phyloP scores from a whole-genome alignment of 2,797 vertebrate species.

The Mus caroli region DNA sequence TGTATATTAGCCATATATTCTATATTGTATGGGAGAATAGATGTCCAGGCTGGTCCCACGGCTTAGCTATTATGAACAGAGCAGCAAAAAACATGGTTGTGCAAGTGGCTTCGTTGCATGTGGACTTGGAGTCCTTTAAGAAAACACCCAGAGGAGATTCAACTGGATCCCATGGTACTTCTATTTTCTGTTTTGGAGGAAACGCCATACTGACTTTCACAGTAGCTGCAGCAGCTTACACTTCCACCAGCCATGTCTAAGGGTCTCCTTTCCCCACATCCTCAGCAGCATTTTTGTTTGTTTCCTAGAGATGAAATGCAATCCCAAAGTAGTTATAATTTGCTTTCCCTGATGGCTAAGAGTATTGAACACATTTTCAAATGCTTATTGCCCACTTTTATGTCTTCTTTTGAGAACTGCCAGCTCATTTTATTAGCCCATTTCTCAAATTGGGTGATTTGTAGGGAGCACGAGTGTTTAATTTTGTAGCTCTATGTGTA shows the following conservation, averaged over 20 bases:
- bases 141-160: background rate
- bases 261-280: background rate
- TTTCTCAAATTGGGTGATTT: background rate
- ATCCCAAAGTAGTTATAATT: background rate
- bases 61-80: background rate
- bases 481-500: background rate
- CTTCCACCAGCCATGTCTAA: background rate
- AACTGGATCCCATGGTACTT: background rate
- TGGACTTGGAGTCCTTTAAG: background rate
- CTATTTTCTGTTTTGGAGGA: background rate
- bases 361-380: background rate
- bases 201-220: background rate
- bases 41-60: background rate
- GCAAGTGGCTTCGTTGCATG: background rate
- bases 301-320: background rate
- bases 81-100: background rate
- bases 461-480: background rate
- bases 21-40: background rate
- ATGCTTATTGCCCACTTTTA: background rate
- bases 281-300: background rate
- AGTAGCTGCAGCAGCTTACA: background rate
- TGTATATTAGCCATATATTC: background rate
- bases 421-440: slow-evolving; percentile 1
- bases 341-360: background rate
- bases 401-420: background rate